These are phyloP conservation scores for Peromyscus polionotus DNA, from an alignment of 2,113 vertebrate species.

Conservation along the genomic window DNA sequence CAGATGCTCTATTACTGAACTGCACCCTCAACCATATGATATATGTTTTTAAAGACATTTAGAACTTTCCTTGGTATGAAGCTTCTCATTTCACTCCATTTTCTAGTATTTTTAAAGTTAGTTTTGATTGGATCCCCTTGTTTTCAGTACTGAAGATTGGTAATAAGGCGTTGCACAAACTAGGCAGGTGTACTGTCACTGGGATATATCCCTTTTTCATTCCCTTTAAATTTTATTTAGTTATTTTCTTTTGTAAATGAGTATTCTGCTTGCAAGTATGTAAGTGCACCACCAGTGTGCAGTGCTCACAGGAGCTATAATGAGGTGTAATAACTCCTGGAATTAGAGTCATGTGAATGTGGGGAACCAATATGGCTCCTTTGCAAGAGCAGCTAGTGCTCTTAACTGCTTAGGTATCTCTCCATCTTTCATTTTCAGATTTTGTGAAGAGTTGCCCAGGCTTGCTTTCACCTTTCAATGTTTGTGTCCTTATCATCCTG, in stretches of 20 bases:
- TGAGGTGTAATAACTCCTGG: neutral
- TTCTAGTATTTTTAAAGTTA: conserved; percentile 27
- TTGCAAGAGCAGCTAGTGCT: neutral
- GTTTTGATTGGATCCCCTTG: neutral
- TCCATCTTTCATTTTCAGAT: neutral
- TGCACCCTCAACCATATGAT: neutral
- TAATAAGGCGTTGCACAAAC: neutral
- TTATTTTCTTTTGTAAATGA: neutral
- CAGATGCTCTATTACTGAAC: neutral
- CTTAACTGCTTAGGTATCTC: neutral
- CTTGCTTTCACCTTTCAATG: no score
- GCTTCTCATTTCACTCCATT: neutral
- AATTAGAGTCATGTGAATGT: neutral
- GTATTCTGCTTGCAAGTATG: neutral
- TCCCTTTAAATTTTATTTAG: neutral
- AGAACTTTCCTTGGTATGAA: neutral
- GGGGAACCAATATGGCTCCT: neutral
- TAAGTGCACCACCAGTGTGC: neutral
- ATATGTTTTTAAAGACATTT: neutral
- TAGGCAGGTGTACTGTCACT: neutral
- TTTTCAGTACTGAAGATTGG: neutral
- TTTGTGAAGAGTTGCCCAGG: neutral
- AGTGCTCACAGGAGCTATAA: neutral
- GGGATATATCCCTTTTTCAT: neutral
- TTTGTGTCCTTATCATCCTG: no score